Evolutionary conservation across 2,797 vertebrate genomes (phyloP).

Genomic region (Tokudaia tokunoshimensis): DNA sequence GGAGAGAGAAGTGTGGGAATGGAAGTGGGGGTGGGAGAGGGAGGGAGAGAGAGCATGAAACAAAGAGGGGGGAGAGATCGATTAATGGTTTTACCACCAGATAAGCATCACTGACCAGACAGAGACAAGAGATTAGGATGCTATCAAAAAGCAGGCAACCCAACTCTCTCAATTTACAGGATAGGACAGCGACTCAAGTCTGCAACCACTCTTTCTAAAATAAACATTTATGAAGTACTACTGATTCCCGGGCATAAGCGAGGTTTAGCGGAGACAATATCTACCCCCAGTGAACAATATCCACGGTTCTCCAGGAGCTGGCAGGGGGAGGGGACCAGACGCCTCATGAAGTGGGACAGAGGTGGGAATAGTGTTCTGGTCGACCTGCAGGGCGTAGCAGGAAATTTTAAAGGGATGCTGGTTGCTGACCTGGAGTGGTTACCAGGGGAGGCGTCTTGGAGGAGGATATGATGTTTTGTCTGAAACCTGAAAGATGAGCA

Average conservation of each 20-base stretch:
- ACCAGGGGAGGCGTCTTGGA: neutral
- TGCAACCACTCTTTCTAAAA: neutral
- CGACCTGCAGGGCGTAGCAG: neutral
- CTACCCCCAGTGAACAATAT: neutral
- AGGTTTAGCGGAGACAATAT: neutral
- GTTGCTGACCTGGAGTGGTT: constrained; percentile 31
- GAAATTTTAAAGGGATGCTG: neutral
- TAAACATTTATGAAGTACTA: no score
- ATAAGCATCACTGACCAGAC: neutral
- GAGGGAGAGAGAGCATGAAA: neutral
- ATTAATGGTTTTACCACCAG: neutral
- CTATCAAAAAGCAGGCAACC: neutral
- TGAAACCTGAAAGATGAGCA: constrained; percentile 55
- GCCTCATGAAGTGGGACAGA: fast-evolving
- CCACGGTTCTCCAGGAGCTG: neutral
- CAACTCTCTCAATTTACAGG: neutral
- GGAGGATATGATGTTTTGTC: neutral
- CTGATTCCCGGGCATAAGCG: neutral
- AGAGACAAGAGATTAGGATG: neutral
- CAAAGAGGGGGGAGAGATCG: fast-evolving
- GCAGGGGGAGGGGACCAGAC: no score
- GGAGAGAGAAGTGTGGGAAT: neutral
- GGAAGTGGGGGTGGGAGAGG: neutral
- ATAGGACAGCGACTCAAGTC: neutral
- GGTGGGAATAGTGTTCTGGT: neutral